phyloP scores from a whole-genome alignment of 2,888 invertebrate genomes.

The Drosophila subsilvestris region DNA sequence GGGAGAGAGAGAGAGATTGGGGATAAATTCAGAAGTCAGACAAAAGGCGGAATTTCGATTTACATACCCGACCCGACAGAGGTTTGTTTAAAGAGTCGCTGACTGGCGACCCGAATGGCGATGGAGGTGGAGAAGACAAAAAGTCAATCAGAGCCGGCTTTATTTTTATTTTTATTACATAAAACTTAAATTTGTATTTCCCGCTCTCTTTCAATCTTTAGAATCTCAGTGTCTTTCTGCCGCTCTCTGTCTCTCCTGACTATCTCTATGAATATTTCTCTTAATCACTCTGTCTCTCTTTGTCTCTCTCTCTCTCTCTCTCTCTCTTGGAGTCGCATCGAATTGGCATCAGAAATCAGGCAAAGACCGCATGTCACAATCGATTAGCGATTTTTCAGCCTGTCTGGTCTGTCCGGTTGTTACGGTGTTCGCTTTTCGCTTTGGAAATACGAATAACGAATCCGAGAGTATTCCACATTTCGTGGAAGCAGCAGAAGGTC shows the following conservation, averaged over 20 bases:
- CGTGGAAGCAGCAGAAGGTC: not conserved
- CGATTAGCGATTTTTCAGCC: constrained; percentile 47
- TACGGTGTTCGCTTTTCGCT: constrained; percentile 3
- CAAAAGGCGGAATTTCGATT: constrained; percentile 53
- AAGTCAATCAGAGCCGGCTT: constrained; percentile 4
- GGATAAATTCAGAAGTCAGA: not conserved
- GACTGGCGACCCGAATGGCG: not conserved
- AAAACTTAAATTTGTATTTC: constrained; percentile 42
- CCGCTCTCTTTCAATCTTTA: not conserved
- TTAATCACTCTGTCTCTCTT: not conserved
- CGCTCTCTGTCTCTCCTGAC: not conserved
- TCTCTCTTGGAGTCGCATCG: constrained; percentile 19
- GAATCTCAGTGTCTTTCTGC: not conserved
- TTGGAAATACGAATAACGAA: not conserved
- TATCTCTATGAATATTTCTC: not conserved
- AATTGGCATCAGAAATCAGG: constrained; percentile 60
- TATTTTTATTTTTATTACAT: constrained; percentile 53
- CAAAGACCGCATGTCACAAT: constrained; percentile 60
- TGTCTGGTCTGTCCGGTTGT: constrained; percentile 47
- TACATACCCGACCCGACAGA: constrained; percentile 44
- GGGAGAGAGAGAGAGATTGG: not conserved
- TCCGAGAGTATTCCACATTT: not conserved
- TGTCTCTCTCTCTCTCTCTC: not conserved
- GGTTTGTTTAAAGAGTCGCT: not conserved
- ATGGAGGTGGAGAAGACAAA: not conserved